Conservation (phyloP, 2,113 vertebrate species). For the Scartelaos histophorus region DNA sequence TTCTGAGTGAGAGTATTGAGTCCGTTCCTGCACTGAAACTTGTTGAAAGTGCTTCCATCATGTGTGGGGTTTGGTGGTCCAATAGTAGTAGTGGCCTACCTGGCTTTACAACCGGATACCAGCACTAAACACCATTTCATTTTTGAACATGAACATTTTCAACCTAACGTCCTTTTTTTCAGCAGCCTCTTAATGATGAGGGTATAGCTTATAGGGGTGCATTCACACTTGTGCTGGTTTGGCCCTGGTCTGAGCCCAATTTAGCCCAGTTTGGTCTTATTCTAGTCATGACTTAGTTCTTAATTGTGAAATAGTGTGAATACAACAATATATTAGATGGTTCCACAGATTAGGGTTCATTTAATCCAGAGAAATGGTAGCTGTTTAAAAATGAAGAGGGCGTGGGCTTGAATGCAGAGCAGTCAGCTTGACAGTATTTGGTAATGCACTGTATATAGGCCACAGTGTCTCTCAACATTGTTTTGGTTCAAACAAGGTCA, state of each 20-base stretch:
- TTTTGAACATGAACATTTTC: background rate
- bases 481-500: slow-evolving; percentile 24
- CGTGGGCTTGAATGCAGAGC: background rate
- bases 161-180: background rate
- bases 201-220: no score
- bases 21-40: slow-evolving; percentile 18
- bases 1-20: slow-evolving; percentile 38
- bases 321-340: background rate
- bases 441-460: slow-evolving; percentile 24
- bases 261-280: background rate
- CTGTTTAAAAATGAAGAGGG: slow-evolving; percentile 12
- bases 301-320: no score
- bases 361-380: background rate
- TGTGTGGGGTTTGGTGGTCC: background rate
- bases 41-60: slow-evolving; percentile 6
- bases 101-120: background rate
- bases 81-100: background rate
- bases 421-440: background rate
- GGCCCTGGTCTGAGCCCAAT: no score
- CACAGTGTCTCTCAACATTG: slow-evolving; percentile 8
- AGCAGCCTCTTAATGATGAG: background rate
- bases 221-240: background rate
- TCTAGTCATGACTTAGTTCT: no score
- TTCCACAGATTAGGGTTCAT: background rate
- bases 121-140: background rate